Evolutionary conservation across 2,113 vertebrate genomes (phyloP).

Genomic region (Chaetura pelagica): DNA sequence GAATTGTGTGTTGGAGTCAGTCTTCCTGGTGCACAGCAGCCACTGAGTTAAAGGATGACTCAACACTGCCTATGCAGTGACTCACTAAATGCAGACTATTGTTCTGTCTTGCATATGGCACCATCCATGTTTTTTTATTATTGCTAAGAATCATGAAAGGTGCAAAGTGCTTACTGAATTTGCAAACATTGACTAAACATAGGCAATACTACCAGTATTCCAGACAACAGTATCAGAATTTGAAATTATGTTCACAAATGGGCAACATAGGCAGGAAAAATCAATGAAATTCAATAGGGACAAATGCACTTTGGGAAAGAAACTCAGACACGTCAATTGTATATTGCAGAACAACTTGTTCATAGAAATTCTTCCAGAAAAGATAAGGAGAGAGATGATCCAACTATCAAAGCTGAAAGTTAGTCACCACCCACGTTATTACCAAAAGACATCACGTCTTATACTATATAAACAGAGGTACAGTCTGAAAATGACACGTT

Average conservation of each 20-base stretch:
- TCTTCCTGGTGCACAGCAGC: background rate
- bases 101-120: background rate
- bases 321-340: background rate
- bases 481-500: background rate
- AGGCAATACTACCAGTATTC: background rate
- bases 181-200: background rate
- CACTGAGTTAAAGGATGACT: background rate
- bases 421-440: background rate
- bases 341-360: background rate
- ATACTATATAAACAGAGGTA: background rate
- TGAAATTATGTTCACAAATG: background rate
- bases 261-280: background rate
- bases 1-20: rapidly evolving
- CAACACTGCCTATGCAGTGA: rapidly evolving
- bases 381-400: background rate
- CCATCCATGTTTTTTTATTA: background rate
- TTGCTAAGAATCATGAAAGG: background rate
- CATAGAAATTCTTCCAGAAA: background rate
- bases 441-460: background rate
- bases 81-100: background rate
- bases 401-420: background rate
- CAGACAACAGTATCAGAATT: background rate
- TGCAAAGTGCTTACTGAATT: background rate
- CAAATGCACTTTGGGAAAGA: background rate
- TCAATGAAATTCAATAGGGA: background rate